Evolutionary conservation across 2,888 invertebrate genomes (phyloP), one percentile per base, ranked within the genome.

Genomic region (Dysmachus trigonus): DNA sequence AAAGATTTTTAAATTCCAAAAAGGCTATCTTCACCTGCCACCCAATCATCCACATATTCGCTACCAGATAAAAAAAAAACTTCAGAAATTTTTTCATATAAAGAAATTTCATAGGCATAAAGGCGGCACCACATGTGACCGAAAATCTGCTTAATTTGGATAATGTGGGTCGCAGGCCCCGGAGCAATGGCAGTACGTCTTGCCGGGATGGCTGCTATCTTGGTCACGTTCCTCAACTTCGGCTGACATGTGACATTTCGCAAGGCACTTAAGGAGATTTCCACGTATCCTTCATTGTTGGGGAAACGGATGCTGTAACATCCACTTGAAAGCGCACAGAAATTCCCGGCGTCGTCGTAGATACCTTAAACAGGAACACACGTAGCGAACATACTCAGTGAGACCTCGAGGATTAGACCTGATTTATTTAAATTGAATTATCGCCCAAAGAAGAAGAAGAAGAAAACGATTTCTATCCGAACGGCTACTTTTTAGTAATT

Each of bases 361-460:
- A 18, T 76, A 22, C 33, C 38, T 77, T 6, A 77, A 77, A 22
- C 47, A 30, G 35, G 51, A n/a, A n/a, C n/a, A 62, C 77, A 77
- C 77, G 77, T 77, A 77, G 18, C 77, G 15, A 2, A 62, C 62
- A 62, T 22, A 27, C 30, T 51, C 77, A 77, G 41, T 47, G 30
- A 77, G 77, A 22, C 47, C 30, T 27, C 77, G 38, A 30, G 77
- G 77, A 77, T 77, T 51, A 77, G 77, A 5, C 30, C 5, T 41
- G 77, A 77, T 77, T 77, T 77, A 77, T 77, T 77, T n/a, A 77
- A 77, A 77, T 77, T 77, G 77, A 77, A 77, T 77, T 77, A 77
- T 77, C 77, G n/a, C 47, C 6, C 10, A 6, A 27, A n/a, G 47
- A 38, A 41, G 18, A 10, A 47, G n/a, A n/a, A n/a, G n/a, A n/a